Evolutionary conservation across 2,888 invertebrate genomes (phyloP).

Genomic region (Gymnosoma rotundatum): DNA sequence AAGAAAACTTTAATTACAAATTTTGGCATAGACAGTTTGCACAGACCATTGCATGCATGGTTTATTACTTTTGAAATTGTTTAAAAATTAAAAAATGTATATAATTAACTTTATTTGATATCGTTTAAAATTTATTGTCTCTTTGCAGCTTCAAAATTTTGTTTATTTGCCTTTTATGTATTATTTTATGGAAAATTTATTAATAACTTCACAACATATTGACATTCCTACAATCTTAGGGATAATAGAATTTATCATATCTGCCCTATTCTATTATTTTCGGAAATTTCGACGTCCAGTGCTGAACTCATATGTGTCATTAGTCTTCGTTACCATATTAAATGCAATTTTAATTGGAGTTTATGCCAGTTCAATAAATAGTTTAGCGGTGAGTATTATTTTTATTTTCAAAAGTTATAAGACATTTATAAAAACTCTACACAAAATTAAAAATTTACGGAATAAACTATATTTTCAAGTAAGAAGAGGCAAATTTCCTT

Average conservation of each 20-base stretch:
- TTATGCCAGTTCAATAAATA: slow-evolving; percentile 9
- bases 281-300: slow-evolving; percentile 14
- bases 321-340: slow-evolving; percentile 22
- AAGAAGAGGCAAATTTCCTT: no score
- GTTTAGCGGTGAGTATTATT: slow-evolving; percentile 19
- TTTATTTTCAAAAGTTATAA: neutral
- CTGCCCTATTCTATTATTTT: slow-evolving; percentile 23
- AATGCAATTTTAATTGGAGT: slow-evolving; percentile 23
- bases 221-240: neutral
- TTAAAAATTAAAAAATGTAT: no score
- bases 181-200: slow-evolving; percentile 10
- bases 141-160: slow-evolving; percentile 52
- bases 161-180: slow-evolving; percentile 42
- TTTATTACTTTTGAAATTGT: no score
- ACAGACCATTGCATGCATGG: no score
- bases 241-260: slow-evolving; percentile 11
- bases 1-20: no score
- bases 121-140: neutral
- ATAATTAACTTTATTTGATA: neutral
- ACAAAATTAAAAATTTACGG: no score
- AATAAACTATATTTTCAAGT: no score
- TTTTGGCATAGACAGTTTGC: no score
- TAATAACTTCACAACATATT: neutral
- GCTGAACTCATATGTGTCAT: slow-evolving; percentile 8
- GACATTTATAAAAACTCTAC: neutral